Evolutionary conservation across 2,113 vertebrate genomes (phyloP).

Genomic region (Cinclus cinclus): DNA sequence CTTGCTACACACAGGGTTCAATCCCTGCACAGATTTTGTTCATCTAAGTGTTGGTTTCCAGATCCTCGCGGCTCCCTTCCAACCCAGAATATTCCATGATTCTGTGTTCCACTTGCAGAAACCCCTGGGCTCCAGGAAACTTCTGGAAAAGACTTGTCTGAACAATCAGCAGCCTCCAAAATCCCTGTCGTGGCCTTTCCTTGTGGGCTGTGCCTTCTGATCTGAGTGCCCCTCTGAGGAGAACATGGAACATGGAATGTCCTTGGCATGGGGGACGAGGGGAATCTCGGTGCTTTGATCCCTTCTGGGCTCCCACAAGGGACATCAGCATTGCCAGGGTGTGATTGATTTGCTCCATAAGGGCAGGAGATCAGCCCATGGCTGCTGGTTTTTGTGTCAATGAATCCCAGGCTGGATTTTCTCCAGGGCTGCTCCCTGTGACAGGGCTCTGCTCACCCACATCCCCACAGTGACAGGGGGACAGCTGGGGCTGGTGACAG

Average conservation of each 20-base stretch:
- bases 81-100: not conserved
- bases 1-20: not conserved
- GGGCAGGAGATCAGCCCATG: fast-evolving
- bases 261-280: fast-evolving
- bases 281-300: not conserved
- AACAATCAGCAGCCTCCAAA: not conserved
- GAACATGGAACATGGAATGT: not conserved
- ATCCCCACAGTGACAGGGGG: not conserved
- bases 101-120: not conserved
- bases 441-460: not conserved
- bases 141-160: not conserved
- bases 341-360: not conserved
- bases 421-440: not conserved
- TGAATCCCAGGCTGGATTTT: not conserved
- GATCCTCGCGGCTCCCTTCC: not conserved
- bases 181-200: not conserved
- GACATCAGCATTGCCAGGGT: not conserved
- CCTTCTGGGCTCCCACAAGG: not conserved
- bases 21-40: not conserved
- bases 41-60: not conserved
- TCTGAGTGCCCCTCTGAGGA: not conserved
- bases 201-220: not conserved
- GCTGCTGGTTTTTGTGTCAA: not conserved
- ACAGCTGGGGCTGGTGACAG: not conserved
- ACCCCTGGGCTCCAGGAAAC: not conserved